Conservation (phyloP, 2,113 vertebrate genomes). For the Antigone vipio region DNA sequence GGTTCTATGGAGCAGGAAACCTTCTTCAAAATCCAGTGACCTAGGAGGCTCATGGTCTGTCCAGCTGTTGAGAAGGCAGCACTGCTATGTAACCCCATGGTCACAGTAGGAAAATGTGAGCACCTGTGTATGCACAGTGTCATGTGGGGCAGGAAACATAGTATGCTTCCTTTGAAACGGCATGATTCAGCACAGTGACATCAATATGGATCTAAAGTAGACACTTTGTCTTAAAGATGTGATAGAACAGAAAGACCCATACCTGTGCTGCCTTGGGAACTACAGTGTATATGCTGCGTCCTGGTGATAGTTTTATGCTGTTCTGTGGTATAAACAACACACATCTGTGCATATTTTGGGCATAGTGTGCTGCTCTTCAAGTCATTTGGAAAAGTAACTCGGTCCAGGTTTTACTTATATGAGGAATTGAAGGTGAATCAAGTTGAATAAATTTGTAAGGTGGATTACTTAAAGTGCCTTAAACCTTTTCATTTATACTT, state of each 20-base stretch:
- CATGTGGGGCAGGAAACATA: background rate
- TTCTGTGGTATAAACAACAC: background rate
- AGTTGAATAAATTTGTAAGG: background rate
- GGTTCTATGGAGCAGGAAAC: background rate
- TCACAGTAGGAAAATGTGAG: background rate
- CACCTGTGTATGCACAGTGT: background rate
- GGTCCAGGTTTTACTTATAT: background rate
- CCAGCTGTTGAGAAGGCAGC: background rate
- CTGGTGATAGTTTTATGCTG: background rate
- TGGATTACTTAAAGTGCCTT: background rate
- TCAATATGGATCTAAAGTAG: background rate
- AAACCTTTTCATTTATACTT: background rate
- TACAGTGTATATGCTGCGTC: background rate
- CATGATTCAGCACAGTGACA: background rate
- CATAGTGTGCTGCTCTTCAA: background rate
- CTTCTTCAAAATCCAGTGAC: background rate
- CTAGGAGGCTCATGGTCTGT: background rate
- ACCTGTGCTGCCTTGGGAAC: background rate
- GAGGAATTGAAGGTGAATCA: background rate
- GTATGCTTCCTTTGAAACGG: background rate
- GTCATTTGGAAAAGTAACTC: background rate
- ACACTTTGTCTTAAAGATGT: background rate
- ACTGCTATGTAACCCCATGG: background rate
- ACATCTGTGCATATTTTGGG: background rate
- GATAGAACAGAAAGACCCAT: background rate